Evolutionary conservation across 1,140 invertebrate genomes (phyloP), one percentile per base, ranked within the genome.

Genomic region (Steinernema khuongi): DNA sequence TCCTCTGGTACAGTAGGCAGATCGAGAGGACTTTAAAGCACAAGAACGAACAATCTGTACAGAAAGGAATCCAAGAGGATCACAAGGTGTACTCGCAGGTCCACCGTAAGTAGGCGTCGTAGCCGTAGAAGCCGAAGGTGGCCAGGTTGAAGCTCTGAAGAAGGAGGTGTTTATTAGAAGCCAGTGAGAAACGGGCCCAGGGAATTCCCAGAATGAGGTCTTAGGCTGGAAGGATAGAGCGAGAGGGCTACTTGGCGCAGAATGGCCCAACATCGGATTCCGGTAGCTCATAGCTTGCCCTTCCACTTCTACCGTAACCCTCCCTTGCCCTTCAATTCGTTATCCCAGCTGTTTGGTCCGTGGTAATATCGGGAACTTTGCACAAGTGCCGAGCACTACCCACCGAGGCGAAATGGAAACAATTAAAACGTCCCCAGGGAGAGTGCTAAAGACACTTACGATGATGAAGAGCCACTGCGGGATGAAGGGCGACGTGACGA

Each of bases 41-140:
- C 67, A 70, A 50, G 7, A 70, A 43, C n/a, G 17, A 71, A 60
- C 32, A 33, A 66, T 71, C 19, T 70, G 26, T 70, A 28, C 33
- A 60, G n/a, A 19, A 73, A 73, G n/a, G 30, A 19, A 18, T 73
- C 71, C 7, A 31, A 31, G 30, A 74, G 31, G 71, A 44, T 67
- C 44, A 26, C 60, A 70, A n/a, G 26, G 29, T 29, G 26, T 69
- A 33, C 22, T 50, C 41, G 41, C 41, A 69, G 31, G 69, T 74
- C 72, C 72, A 74, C 17, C 72, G 30, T 1, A 50, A 18, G 72
- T 50, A 74, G 22, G 70, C 70, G 33, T 74, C 72, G 33, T 28
- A 50, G 26, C 19, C 70, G 70, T 74, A 74, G 72, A 43, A 31
- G 32, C 18, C 70, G 26, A 74, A 22, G 14, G 71, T 44, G 30